phyloP scores from a whole-genome alignment of 53 echinoderm and acorn worm genomes.

The Zoroaster sp. region DNA sequence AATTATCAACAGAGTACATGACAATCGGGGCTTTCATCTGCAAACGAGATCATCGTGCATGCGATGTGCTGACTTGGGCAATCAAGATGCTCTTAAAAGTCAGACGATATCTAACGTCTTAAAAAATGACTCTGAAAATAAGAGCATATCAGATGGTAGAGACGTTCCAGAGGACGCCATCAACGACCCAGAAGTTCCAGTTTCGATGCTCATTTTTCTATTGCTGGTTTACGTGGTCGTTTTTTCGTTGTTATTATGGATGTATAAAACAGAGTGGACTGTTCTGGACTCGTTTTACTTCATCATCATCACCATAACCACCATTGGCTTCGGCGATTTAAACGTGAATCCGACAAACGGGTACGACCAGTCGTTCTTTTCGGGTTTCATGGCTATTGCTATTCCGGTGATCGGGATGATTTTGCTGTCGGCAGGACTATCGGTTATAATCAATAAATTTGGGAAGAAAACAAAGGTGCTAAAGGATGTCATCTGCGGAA shows the following conservation, averaged over 20 bases:
- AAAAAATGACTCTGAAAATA: neutral
- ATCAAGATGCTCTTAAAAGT: neutral
- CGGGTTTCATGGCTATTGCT: neutral
- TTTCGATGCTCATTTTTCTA: neutral
- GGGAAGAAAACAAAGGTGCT: constrained; percentile 15
- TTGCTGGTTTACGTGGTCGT: constrained; percentile 3
- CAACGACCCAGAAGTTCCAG: neutral
- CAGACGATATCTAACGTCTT: no score
- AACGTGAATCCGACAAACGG: neutral
- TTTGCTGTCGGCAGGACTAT: constrained; percentile 15
- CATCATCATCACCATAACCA: constrained; percentile 50
- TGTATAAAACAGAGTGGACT: neutral
- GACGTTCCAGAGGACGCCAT: neutral
- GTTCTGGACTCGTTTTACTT: constrained; percentile 25
- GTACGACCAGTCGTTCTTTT: neutral
- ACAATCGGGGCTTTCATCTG: neutral
- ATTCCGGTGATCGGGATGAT: constrained; percentile 29
- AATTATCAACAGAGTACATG: neutral
- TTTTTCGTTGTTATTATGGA: neutral
- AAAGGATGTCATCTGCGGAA: constrained; percentile 22
- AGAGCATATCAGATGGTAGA: neutral
- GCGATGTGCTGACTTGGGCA: neutral
- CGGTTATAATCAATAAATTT: constrained; percentile 18
- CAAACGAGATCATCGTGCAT: no score
- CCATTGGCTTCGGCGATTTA: constrained; percentile 42